Evolutionary conservation across 35 echinoderm and acorn worm species (phyloP).

Genomic region (Holothuria glaberrima): DNA sequence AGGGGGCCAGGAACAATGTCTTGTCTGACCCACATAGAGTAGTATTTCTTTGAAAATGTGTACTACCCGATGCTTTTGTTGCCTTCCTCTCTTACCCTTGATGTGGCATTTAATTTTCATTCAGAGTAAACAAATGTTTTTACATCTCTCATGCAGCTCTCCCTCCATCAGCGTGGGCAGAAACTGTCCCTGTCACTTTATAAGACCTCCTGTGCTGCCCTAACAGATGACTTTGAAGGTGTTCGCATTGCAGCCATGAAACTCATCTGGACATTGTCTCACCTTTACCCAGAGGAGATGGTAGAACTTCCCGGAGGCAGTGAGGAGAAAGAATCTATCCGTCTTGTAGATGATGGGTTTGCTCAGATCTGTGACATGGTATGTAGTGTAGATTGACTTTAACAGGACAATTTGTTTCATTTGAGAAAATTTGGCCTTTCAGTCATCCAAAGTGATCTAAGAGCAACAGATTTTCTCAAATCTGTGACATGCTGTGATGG

Average conservation of each 20-base stretch:
- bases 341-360: conserved; percentile 97
- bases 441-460: too few species aligned
- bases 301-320: conserved; percentile 54
- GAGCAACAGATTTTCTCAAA: too few species aligned
- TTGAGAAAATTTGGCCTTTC: too few species aligned
- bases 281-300: conserved; percentile 91
- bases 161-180: conserved; percentile 87
- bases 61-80: too few species aligned
- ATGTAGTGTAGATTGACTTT: not conserved
- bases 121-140: not conserved
- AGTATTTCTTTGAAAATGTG: too few species aligned
- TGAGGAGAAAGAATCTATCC: conserved; percentile 68
- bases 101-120: too few species aligned
- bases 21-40: too few species aligned
- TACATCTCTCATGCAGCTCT: conserved; percentile 56
- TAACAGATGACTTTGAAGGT: conserved; percentile 88
- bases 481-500: too few species aligned
- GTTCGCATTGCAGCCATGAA: conserved; percentile 81
- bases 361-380: conserved; percentile 98
- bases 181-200: conserved; percentile 80
- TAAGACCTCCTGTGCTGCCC: conserved; percentile 66
- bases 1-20: too few species aligned
- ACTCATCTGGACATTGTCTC: conserved; percentile 90
- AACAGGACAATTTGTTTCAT: too few species aligned
- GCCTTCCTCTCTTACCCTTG: too few species aligned